Conservation (phyloP, 2,797 vertebrate genomes). For the Amblyraja radiata region DNA sequence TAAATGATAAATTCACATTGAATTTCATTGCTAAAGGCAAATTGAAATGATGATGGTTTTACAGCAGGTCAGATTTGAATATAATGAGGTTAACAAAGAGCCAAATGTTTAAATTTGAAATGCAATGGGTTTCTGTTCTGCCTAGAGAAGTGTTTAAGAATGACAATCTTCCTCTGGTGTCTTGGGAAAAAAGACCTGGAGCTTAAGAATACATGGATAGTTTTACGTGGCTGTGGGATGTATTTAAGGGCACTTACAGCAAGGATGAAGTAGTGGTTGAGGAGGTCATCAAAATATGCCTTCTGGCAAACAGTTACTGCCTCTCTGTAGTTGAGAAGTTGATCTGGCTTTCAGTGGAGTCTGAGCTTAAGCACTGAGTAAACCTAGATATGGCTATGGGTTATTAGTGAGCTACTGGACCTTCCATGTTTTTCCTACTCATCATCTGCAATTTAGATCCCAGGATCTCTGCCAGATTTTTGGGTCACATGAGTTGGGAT, state of each 20-base stretch:
- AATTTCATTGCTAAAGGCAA: neutral
- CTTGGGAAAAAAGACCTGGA: neutral
- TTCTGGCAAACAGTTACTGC: no score
- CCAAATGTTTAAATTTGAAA: neutral
- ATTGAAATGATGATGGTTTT: neutral
- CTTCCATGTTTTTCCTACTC: no score
- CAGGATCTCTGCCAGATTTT: no score
- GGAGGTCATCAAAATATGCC: no score
- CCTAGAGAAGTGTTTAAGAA: neutral
- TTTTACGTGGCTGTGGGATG: neutral
- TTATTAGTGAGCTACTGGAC: no score
- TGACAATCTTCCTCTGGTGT: neutral
- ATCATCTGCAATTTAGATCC: no score
- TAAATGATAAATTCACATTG: neutral
- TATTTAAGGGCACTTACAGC: neutral
- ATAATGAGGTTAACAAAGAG: neutral
- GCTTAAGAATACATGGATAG: neutral
- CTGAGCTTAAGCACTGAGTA: no score
- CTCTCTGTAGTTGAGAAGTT: no score
- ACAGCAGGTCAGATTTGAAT: neutral
- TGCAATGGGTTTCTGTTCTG: neutral
- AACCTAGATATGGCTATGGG: no score
- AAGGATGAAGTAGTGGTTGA: no score
- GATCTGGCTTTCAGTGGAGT: no score
- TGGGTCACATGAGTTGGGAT: no score